phyloP scores from a whole-genome alignment of 1,140 invertebrate species.

The Drosophila ercepeae region DNA sequence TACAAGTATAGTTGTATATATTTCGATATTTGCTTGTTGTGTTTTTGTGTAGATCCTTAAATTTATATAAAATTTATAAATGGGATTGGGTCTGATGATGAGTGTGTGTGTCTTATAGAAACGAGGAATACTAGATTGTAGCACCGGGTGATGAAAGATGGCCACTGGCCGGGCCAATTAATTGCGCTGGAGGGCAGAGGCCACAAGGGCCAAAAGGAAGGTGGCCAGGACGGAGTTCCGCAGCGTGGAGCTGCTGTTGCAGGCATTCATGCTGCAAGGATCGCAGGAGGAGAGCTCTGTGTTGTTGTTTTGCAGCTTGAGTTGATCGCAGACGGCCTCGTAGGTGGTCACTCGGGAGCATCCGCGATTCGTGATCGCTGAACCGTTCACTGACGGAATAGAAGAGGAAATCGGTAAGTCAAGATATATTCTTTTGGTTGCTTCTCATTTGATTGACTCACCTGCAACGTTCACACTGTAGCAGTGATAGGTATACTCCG shows the following conservation, averaged over 20 bases:
- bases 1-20: constrained; percentile 41
- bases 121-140: constrained; percentile 61
- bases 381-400: constrained; percentile 40
- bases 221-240: constrained; percentile 49
- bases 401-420: not conserved
- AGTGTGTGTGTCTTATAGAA: constrained; percentile 36
- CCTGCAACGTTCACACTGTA: constrained; percentile 53
- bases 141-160: constrained; percentile 51
- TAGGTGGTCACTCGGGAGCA: constrained; percentile 62
- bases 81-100: constrained; percentile 17
- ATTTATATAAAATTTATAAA: constrained; percentile 50
- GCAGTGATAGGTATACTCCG: constrained; percentile 65
- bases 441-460: constrained; percentile 8
- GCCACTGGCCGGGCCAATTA: constrained; percentile 13
- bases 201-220: constrained; percentile 52
- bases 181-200: constrained; percentile 51
- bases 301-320: constrained; percentile 31
- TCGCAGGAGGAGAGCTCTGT: constrained; percentile 45
- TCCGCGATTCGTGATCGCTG: constrained; percentile 51
- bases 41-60: constrained; percentile 17
- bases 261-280: constrained; percentile 68
- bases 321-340: constrained; percentile 55
- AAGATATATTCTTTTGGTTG: not conserved
- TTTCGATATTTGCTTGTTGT: constrained; percentile 42
- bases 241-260: constrained; percentile 53